Percentiles rank a stretch among this genome's conserved stretches.
phyloP scores from a whole-genome alignment of 2,113 vertebrate genomes.

The Lophius piscatorius region DNA sequence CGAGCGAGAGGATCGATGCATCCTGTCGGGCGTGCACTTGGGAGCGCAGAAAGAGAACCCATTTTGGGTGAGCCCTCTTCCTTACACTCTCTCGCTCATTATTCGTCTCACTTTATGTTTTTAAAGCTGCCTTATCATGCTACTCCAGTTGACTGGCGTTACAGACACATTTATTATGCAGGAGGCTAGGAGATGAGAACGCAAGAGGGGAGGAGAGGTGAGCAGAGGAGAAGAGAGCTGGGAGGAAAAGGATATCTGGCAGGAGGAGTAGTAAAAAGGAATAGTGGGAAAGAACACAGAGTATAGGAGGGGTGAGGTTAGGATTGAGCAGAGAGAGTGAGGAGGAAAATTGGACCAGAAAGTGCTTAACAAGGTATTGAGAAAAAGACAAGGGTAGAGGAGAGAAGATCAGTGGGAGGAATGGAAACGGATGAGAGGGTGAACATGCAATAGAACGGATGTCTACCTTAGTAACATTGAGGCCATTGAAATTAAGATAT shows the following conservation, averaged over 20 bases:
- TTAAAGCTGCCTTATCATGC: slow-evolving; percentile 56
- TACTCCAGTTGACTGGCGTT: slow-evolving; percentile 54
- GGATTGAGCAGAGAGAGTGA: too few species aligned
- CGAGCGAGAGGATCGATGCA: background rate
- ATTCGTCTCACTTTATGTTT: slow-evolving; percentile 19
- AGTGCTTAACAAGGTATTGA: too few species aligned
- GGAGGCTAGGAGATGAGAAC: slow-evolving; percentile 56
- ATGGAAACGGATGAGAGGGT: too few species aligned
- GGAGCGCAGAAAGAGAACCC: slow-evolving; percentile 26
- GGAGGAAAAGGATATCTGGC: background rate
- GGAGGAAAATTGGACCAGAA: too few species aligned
- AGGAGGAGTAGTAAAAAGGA: background rate
- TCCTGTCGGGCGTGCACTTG: background rate
- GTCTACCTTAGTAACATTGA: too few species aligned
- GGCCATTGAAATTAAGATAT: too few species aligned
- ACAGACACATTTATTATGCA: slow-evolving; percentile 68
- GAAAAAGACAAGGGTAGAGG: too few species aligned
- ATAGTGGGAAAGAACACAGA: background rate
- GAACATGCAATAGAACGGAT: too few species aligned
- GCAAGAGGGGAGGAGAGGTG: slow-evolving; percentile 7
- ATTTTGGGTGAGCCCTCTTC: slow-evolving; percentile 9
- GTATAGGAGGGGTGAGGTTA: background rate
- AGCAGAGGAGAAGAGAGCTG: background rate
- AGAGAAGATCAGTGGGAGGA: too few species aligned
- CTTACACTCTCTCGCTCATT: background rate